A percentile compares a stretch with the other conserved stretches of the same genome.
These are phyloP conservation scores for Petroica traversi DNA, from an alignment of 2,113 vertebrate genomes.

Conservation along the genomic window DNA sequence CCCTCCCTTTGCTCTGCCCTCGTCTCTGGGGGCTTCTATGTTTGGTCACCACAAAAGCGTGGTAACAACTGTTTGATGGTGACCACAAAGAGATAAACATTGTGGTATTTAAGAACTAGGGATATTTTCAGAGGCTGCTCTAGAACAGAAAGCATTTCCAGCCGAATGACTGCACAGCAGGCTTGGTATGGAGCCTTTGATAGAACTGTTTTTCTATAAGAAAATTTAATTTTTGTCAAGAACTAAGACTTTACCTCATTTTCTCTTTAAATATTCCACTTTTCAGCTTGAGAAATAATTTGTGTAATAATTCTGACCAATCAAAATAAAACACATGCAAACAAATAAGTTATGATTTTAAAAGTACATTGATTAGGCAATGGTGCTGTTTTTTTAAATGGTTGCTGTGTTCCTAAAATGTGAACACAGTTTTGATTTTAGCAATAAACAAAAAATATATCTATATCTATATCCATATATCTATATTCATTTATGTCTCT, in stretches of 20 bases:
- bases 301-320: not conserved
- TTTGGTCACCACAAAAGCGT: slow-evolving; percentile 19
- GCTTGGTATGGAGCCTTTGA: not conserved
- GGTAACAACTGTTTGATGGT: slow-evolving; percentile 39
- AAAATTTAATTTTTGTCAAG: not conserved
- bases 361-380: not conserved
- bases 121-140: slow-evolving; percentile 47
- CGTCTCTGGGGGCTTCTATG: not conserved
- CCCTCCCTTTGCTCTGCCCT: not conserved
- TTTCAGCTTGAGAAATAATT: not conserved
- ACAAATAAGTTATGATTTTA: not conserved
- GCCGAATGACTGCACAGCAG: not conserved
- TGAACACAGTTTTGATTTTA: not conserved
- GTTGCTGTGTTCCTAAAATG: not conserved
- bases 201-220: not conserved
- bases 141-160: slow-evolving; percentile 1
- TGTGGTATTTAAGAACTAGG: slow-evolving; percentile 6
- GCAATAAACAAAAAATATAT: not conserved
- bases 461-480: not conserved
- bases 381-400: not conserved
- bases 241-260: not conserved
- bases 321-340: not conserved
- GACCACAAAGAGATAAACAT: slow-evolving; percentile 52
- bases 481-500: fast-evolving
- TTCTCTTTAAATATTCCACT: not conserved